Evolutionary conservation across 2,888 invertebrate genomes (phyloP).

Genomic region (Drosophila robusta): DNA sequence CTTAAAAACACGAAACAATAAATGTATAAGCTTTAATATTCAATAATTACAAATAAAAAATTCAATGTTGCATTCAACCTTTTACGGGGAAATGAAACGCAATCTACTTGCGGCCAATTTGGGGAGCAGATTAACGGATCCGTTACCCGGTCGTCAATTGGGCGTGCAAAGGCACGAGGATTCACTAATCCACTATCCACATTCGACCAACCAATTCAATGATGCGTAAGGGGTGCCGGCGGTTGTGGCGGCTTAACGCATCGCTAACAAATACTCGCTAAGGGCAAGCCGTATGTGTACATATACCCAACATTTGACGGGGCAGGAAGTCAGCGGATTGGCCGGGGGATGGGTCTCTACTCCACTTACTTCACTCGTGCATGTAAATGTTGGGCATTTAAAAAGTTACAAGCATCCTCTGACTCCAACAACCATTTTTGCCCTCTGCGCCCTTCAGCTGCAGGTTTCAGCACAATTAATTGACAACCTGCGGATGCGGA

Average conservation of each 20-base stretch:
- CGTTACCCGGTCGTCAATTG: slow-evolving; percentile 5
- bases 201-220: slow-evolving; percentile 6
- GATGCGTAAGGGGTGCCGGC: slow-evolving; percentile 30
- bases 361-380: slow-evolving; percentile 21
- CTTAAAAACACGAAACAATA: background rate
- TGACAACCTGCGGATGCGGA: slow-evolving; percentile 61
- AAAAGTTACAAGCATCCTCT: slow-evolving; percentile 52
- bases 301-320: background rate
- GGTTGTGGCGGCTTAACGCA: slow-evolving; percentile 45
- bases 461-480: slow-evolving; percentile 63
- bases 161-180: background rate
- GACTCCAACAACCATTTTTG: slow-evolving; percentile 23
- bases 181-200: slow-evolving; percentile 20
- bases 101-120: slow-evolving; percentile 51
- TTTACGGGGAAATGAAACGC: background rate
- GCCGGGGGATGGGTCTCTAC: background rate
- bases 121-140: slow-evolving; percentile 33
- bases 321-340: background rate
- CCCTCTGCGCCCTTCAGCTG: slow-evolving; percentile 17
- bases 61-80: background rate
- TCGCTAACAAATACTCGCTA: slow-evolving; percentile 50
- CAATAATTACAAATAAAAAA: background rate
- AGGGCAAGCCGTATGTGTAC: slow-evolving; percentile 29
- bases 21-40: background rate
- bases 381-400: slow-evolving; percentile 57